Evolutionary conservation across 2,888 invertebrate species (phyloP), one percentile per base, ranked within the genome.

Genomic region (Leptogaster cylindrica): DNA sequence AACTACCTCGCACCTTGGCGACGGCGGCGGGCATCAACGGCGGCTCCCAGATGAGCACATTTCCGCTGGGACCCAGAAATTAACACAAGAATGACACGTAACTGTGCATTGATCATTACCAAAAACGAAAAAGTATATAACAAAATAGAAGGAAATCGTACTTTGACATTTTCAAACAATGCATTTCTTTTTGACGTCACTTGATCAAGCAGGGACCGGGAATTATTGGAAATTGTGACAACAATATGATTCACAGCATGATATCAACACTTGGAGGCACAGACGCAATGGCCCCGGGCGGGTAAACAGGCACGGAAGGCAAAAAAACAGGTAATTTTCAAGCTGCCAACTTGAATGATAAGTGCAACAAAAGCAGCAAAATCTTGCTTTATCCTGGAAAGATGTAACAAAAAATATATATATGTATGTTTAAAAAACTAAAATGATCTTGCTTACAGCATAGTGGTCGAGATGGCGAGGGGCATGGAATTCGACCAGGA

Each of bases 241-340:
- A 70, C 58, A 68, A 70, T 70, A 63, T 67, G 68, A 68, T 61
- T 70, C 70, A 3, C 70, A 70, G 70, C 70, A 61, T 63, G 70
- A 68, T 65, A 68, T 61, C 68, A 65, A 65, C 64, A 50, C 48
- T 64, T 48, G 64, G 48, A 64, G 64, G 31, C 48, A 28, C 31
- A 23, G 64, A 33, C 12, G 33, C 48, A 48, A 44, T 61, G 20
- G 61, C 44, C 44, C 18, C 27, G 20, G 61, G 44, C 28, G 12
- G 20, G 23, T 64, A 64, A 64, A 64, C 44, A 61, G 41, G 27
- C 44, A 61, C 61, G 44, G 44, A 44, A 28, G 44, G 27, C 27
- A 16, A 27, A 44, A 25, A 18, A 5, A 44, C 4, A 46, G 7
- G 16, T 41, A 36, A 8, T 61, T 7, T 27, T 33, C 41, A 61